phyloP scores from a whole-genome alignment of 2,797 vertebrate genomes.

The Leucoraja ocellata region DNA sequence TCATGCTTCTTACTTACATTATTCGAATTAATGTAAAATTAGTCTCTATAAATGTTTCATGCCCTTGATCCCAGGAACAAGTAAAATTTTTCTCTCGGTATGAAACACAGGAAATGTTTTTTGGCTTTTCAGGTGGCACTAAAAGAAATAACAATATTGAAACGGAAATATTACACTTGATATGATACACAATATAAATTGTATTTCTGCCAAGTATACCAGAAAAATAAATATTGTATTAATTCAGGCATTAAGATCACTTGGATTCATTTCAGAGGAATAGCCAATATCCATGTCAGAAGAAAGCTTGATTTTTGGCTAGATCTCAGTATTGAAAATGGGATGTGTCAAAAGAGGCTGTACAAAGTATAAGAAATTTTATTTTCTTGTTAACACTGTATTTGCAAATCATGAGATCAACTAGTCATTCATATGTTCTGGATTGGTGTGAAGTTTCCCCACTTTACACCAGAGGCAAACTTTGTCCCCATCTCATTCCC shows the following conservation, averaged over 20 bases:
- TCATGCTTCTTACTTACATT: constrained; percentile 46
- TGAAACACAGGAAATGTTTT: constrained; percentile 56
- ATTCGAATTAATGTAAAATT: constrained; percentile 42
- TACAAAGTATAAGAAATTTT: not conserved
- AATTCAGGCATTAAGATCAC: not conserved
- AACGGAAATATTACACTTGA: not conserved
- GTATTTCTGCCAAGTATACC: not conserved
- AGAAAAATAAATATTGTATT: not conserved
- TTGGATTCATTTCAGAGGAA: not conserved
- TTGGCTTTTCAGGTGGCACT: constrained; percentile 54
- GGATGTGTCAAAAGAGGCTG: not conserved
- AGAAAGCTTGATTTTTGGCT: not conserved
- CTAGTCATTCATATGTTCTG: not conserved
- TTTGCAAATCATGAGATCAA: not conserved
- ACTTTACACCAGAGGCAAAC: not conserved
- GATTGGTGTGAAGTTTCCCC: not conserved
- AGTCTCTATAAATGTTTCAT: constrained; percentile 37
- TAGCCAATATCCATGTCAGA: too few relatives aligned
- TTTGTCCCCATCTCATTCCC: not conserved
- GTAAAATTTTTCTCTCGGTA: constrained; percentile 44
- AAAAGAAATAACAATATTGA: constrained; percentile 35
- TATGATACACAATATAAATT: not conserved
- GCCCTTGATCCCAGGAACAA: constrained; percentile 49
- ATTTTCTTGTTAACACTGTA: not conserved
- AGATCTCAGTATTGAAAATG: not conserved